Conservation (phyloP, 1,140 invertebrate genomes). For the Musca vetustissima region DNA sequence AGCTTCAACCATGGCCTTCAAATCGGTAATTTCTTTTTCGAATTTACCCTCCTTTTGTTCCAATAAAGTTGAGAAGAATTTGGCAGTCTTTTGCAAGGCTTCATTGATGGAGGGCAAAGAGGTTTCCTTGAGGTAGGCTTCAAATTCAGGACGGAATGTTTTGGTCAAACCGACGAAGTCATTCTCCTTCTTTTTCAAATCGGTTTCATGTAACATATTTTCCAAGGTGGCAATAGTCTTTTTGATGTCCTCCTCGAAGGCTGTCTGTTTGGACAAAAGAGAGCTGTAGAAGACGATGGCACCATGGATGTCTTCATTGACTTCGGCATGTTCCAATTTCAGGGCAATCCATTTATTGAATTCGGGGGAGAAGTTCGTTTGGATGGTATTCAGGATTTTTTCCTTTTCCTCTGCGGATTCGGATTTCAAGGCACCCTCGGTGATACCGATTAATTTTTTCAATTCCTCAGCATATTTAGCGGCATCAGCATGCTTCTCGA, state of each 20-base stretch:
- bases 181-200: constrained; percentile 33
- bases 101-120: constrained; percentile 34
- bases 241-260: constrained; percentile 33
- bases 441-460: constrained; percentile 33
- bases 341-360: constrained; percentile 31
- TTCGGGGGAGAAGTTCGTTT: constrained; percentile 29
- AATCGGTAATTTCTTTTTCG: constrained; percentile 30
- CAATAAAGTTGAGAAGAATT: constrained; percentile 35
- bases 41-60: constrained; percentile 26
- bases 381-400: constrained; percentile 27
- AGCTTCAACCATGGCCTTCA: constrained; percentile 31
- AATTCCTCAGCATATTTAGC: constrained; percentile 34
- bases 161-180: constrained; percentile 34
- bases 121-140: constrained; percentile 34
- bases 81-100: constrained; percentile 32
- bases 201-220: constrained; percentile 30
- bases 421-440: constrained; percentile 34
- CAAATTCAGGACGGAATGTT: constrained; percentile 35
- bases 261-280: constrained; percentile 10
- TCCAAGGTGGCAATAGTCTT: constrained; percentile 33
- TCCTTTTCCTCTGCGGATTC: constrained; percentile 35
- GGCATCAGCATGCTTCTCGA: constrained; percentile 33
- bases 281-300: constrained; percentile 38
- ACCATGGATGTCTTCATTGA: constrained; percentile 32
- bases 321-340: constrained; percentile 32